phyloP scores from a whole-genome alignment of 2,888 invertebrate species.

The Melieria crassipennis region DNA sequence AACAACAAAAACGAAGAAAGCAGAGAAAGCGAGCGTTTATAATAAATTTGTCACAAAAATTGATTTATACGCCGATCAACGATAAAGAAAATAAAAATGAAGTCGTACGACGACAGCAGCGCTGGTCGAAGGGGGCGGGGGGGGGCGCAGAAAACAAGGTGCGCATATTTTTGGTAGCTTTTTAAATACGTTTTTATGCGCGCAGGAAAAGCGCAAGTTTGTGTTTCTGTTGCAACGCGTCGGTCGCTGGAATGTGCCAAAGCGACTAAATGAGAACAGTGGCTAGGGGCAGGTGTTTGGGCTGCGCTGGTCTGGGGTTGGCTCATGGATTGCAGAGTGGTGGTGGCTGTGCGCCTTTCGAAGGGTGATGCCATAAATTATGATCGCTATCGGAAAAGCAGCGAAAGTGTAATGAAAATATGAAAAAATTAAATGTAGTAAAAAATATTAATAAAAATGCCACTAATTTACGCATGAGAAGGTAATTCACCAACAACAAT shows the following conservation, averaged over 20 bases:
- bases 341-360: slow-evolving; percentile 1
- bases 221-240: too few relatives aligned
- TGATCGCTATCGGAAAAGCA: slow-evolving; percentile 57
- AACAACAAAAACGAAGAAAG: not conserved
- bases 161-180: too few relatives aligned
- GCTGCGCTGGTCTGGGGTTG: too few relatives aligned
- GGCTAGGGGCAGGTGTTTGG: too few relatives aligned
- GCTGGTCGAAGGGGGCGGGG: not conserved
- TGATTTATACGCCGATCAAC: slow-evolving; percentile 58
- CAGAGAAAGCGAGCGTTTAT: slow-evolving; percentile 38
- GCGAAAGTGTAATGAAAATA: slow-evolving; percentile 43
- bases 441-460: slow-evolving; percentile 14
- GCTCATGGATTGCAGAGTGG: too few relatives aligned
- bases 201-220: too few relatives aligned
- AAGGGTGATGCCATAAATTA: slow-evolving; percentile 61
- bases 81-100: slow-evolving; percentile 46
- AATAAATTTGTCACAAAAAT: slow-evolving; percentile 61
- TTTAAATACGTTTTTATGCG: too few relatives aligned
- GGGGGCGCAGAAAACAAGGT: not conserved
- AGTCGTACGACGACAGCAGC: slow-evolving; percentile 3
- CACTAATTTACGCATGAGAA: slow-evolving; percentile 32
- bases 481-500: not conserved
- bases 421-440: not conserved
- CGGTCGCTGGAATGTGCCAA: not conserved
- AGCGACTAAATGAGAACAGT: not conserved